Evolutionary conservation across 2,797 vertebrate genomes (phyloP), one percentile per base, ranked within the genome.

Genomic region (Chelon auratus): DNA sequence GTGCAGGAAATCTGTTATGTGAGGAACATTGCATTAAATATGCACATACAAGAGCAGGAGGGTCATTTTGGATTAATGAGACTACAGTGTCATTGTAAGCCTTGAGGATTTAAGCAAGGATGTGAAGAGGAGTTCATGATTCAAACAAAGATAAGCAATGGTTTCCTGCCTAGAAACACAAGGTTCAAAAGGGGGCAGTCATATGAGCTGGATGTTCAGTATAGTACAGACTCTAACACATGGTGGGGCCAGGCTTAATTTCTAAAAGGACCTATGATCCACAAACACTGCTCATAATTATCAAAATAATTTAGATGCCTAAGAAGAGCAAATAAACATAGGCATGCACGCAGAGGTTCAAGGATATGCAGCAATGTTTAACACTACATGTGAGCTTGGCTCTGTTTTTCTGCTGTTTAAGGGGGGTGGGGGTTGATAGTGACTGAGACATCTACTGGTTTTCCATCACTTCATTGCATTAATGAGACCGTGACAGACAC

Each of bases 81-180:
- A 83, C 67, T 75, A 75, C 66, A 63, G 64, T 71, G 72, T 85
- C 78, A 89, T 53, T 86, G 71, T 86, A 88, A 88, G 84, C 72
- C 76, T 85, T 11, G 6, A 45, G 86, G 82, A 81, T 78, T 87
- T 80, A 80, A 80, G 73, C 84, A 84, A 83, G 80, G 88, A 87
- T 89, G 82, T 88, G 79, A 65, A 69, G 63, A 80, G 68, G 61
- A 73, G 74, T 86, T 81, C 84, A 80, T 79, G 83, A 82, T 83
- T 84, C 40, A 83, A 70, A 86, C 77, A 62, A 87, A 85, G 69
- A 86, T 80, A 87, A 90, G 84, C 82, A 82, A 88, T 76, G 55
- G 51, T 69, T 89, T 80, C 83, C 81, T 92, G 80, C 66, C 66
- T 78, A 63, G 24, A 78, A 80, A 84, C 68, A 90, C 66, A 71